Base-by-base conservation (phyloP, 2,797 vertebrate genomes). In the Podargus strigoides region DNA sequence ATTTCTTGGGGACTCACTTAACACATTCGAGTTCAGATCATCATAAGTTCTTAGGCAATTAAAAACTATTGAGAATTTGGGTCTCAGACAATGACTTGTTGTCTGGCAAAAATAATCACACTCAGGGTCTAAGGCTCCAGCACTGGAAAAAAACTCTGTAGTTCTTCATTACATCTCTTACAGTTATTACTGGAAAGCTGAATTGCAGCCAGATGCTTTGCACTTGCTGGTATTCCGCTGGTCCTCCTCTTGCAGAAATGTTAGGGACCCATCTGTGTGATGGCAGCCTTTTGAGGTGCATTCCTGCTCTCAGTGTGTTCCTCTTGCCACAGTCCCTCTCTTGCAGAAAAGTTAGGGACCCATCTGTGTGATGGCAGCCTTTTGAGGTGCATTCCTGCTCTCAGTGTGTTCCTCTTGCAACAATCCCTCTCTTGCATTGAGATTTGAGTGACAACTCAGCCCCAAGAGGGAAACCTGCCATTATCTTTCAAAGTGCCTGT, bases 251-350 rank as follows among this genome's bases (percentile, higher is more conserved):
- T 66, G 24, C 22, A 74, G 72, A 46, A 82, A 6, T 1, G 1
- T 28, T 52, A 28, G 30, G 24, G 27, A 37, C 23, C 21, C 0
- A 0, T 26, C 17, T 44, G 13, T 20, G 0, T 49, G 52, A 4
- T 23, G 37, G 32, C 28, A 80, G 68, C 24, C 14, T 95, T 83
- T 36, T 74, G 49, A 67, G 47, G 22, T 5, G 3, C 26, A 27
- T 52, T 82, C 55, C 39, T 87, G 36, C 18, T 75, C 47, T 69
- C 26, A 32, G 21, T 47, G 24, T 74, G 15, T 46, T 91, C 28
- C 22, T 89, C 17, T 55, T 77, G 32, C 7, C 80, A 6, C 19
- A 37, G 2, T 52, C n/a, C 18, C 24, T 77, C n/a, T 56, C 36
- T 41, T 66, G 24, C 22, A 74, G 72, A 46, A 82, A 6, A 1